These are phyloP conservation scores for Rhagoletis zephyria DNA, from an alignment of 1,140 invertebrate genomes.

Conservation along the genomic window DNA sequence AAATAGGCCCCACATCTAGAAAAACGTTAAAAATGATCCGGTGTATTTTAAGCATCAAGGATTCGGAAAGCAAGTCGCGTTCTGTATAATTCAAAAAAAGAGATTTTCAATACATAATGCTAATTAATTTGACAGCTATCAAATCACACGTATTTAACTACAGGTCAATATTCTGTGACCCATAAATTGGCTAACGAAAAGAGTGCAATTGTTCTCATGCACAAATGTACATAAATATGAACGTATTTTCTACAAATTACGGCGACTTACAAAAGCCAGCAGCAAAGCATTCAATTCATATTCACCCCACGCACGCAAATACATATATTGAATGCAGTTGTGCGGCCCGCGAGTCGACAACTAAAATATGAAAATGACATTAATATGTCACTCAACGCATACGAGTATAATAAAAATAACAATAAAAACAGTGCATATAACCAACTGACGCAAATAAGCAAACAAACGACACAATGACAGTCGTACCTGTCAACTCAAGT, in stretches of 20 bases:
- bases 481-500: constrained; percentile 9
- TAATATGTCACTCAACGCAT: constrained; percentile 53
- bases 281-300: not conserved
- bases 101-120: too few species aligned
- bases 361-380: constrained; percentile 51
- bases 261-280: not conserved
- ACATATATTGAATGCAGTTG: too few species aligned
- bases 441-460: constrained; percentile 23
- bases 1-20: too few species aligned
- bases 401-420: constrained; percentile 29
- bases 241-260: not conserved
- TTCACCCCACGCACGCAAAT: not conserved
- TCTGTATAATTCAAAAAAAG: too few species aligned
- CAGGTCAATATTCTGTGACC: constrained; percentile 28
- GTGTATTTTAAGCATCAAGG: too few species aligned
- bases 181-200: constrained; percentile 29
- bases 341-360: not conserved
- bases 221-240: not conserved
- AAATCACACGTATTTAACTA: constrained; percentile 6
- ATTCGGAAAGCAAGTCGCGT: too few species aligned
- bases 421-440: constrained; percentile 1
- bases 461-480: not conserved
- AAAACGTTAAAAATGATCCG: too few species aligned
- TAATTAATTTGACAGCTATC: constrained; percentile 51
- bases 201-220: not conserved